These are phyloP conservation scores for Donacobius atricapilla DNA, from an alignment of 2,113 vertebrate genomes.

Conservation along the genomic window DNA sequence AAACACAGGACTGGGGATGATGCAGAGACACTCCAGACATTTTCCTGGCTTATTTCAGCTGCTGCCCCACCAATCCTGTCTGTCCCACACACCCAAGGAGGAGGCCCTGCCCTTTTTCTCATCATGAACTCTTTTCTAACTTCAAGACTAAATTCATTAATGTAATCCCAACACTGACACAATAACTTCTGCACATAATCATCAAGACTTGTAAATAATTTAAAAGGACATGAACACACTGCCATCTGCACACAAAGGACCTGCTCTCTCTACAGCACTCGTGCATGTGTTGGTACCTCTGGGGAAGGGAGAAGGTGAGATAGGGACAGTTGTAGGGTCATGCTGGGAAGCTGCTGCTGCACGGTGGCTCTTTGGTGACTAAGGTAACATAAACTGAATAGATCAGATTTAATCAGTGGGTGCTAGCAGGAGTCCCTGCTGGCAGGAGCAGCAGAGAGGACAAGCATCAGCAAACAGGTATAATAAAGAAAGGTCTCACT, in stretches of 20 bases:
- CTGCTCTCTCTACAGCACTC: not conserved
- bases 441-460: not conserved
- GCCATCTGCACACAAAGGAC: not conserved
- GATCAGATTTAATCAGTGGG: not conserved
- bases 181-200: not conserved
- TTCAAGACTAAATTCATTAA: not conserved
- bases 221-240: fast-evolving
- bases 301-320: not conserved
- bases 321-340: not conserved
- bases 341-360: not conserved
- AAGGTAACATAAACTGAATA: not conserved
- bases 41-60: not conserved
- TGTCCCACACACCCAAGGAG: not conserved
- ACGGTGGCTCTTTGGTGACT: not conserved
- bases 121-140: not conserved
- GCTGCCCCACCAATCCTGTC: fast-evolving
- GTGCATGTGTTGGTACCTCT: fast-evolving
- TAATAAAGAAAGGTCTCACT: not conserved
- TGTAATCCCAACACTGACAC: not conserved
- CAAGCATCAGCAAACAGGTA: not conserved
- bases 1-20: not conserved
- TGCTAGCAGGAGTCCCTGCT: not conserved
- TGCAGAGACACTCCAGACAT: not conserved
- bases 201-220: not conserved
- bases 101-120: not conserved